Base-by-base conservation (phyloP, 2,113 vertebrate species). In the Barbus barbus region DNA sequence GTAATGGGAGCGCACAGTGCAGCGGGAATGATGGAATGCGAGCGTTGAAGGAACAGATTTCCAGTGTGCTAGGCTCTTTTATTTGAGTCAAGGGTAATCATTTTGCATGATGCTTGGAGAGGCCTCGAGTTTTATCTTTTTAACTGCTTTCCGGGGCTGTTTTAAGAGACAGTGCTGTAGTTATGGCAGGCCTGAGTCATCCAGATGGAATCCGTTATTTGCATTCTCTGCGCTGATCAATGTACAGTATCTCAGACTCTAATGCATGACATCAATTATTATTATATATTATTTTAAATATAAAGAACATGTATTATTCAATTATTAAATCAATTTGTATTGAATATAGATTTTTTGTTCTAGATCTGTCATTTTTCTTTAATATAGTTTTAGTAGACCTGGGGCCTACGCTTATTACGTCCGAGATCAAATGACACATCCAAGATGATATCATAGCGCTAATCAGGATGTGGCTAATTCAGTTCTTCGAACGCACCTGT, bases 61-160 rank as follows among this genome's bases (percentile, higher is more conserved):
- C 58, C 36, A 26, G 77, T 9, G n/a, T 2, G 56, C 14, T 26
- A n/a, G n/a, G 53, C 77, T 79, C n/a, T 79, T 79, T 79, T 79
- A 63, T 44, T 79, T 44, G n/a, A 63, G 24, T 79, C 77, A 20
- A 28, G 36, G 58, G 38, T 79, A 63, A 61, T 79, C 36, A 28
- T 63, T 63, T 44, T 61, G 58, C 58, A 26, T 79, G 9, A 63
- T 79, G 77, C 46, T 79, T 63, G 58, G 56, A 46, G 58, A 79
- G 48, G 28, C 20, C 28, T 33, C 28, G 31, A 56, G 60, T 41
- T 60, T 63, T 63, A 63, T 63, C 38, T 63, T 79, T 63, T 79
- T 13, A 79, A 58, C 75, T 14, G 75, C 38, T 46, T 63, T 22
- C 24, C 74, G 33, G 1, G 6, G 46, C 33, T 63, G 22, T n/a